Conservation (phyloP, 2,797 vertebrate species). For the Acanthornis magna region DNA sequence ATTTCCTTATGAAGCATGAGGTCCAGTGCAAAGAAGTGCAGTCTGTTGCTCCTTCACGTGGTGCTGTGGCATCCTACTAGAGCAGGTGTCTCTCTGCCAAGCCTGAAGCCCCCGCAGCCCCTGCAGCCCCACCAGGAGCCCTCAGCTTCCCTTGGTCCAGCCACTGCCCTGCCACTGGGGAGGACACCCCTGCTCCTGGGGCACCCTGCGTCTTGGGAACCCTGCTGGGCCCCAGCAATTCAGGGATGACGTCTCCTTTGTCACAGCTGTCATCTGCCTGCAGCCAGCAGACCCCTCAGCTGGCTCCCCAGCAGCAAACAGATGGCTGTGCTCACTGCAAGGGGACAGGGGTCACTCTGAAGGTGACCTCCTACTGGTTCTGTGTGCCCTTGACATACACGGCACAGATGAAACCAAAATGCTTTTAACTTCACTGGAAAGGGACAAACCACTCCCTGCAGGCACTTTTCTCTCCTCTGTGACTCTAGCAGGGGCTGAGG, state of each 20-base stretch:
- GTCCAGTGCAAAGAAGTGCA: neutral
- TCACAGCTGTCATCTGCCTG: neutral
- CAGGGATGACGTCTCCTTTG: neutral
- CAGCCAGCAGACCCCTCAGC: fast-evolving
- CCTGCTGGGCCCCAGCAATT: neutral
- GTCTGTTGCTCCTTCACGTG: fast-evolving
- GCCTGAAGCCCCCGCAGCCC: fast-evolving
- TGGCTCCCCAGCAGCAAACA: neutral
- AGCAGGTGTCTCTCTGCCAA: neutral
- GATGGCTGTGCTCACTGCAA: neutral
- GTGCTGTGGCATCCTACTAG: neutral
- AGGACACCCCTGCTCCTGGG: neutral
- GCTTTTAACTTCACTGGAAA: neutral
- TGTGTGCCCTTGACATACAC: neutral
- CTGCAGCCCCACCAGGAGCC: neutral
- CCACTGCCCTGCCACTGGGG: fast-evolving
- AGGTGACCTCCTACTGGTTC: neutral
- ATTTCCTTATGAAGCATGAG: neutral
- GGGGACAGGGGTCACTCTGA: neutral
- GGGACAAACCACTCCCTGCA: neutral
- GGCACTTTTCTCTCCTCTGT: neutral
- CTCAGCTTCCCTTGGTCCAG: neutral
- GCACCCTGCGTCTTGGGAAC: neutral
- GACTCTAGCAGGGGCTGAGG: neutral
- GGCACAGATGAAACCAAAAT: neutral